Conservation (phyloP, 2,888 invertebrate genomes). For the Drosophila macrothrix region DNA sequence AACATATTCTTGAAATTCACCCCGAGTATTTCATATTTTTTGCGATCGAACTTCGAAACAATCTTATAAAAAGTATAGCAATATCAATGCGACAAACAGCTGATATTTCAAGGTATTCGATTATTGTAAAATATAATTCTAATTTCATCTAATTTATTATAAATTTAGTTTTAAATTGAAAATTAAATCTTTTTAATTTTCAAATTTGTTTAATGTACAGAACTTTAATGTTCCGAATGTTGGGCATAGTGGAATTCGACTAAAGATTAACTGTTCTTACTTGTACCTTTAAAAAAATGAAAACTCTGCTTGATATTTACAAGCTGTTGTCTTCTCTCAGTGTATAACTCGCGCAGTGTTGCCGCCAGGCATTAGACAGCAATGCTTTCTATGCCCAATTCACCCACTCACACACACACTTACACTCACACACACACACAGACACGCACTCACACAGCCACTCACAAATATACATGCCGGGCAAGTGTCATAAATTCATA, state of each 20-base stretch:
- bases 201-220: too few relatives aligned
- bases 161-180: too few relatives aligned
- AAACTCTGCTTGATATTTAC: background rate
- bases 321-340: background rate
- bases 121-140: too few relatives aligned
- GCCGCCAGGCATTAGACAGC: background rate
- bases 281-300: background rate
- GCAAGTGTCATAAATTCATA: constrained; percentile 82
- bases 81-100: too few relatives aligned
- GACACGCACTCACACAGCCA: constrained; percentile 10
- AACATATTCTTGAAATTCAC: background rate
- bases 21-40: background rate
- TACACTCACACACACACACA: constrained; percentile 4
- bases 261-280: background rate
- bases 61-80: too few relatives aligned
- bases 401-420: constrained; percentile 1
- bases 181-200: background rate
- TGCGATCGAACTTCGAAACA: background rate
- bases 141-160: too few relatives aligned
- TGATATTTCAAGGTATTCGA: too few relatives aligned
- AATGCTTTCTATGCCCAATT: background rate
- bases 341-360: background rate
- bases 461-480: constrained; percentile 43
- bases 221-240: background rate
- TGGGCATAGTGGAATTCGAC: background rate